Evolutionary conservation across 2,888 invertebrate genomes (phyloP).

Genomic region (Agrochola circellaris): DNA sequence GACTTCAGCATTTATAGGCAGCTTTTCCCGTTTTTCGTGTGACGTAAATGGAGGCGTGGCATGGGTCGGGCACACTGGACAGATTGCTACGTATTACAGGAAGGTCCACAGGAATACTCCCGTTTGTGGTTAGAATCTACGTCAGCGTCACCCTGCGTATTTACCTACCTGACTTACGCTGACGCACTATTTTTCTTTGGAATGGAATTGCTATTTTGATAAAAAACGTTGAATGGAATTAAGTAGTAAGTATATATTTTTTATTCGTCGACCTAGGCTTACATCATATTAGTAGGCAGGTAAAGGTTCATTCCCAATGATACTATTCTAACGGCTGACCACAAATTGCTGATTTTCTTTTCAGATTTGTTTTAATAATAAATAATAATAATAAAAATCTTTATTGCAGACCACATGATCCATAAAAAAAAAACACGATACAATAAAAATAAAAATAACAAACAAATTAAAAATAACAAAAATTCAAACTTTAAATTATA

Average conservation of each 20-base stretch:
- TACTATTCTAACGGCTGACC: not conserved
- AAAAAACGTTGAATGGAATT: not conserved
- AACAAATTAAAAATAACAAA: too few species aligned
- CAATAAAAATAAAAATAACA: too few species aligned
- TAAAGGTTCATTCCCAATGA: not conserved
- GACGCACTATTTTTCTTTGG: constrained; percentile 23
- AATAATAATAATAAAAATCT: too few species aligned
- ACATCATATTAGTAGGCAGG: not conserved
- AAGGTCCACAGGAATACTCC: constrained; percentile 26
- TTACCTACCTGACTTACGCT: not conserved
- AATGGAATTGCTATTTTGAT: constrained; percentile 23
- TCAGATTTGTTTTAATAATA: too few species aligned
- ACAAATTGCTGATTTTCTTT: not conserved
- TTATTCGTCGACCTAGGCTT: not conserved
- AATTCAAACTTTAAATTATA: too few species aligned
- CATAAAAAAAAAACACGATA: too few species aligned
- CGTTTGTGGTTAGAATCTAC: not conserved
- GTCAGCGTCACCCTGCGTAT: constrained; percentile 11
- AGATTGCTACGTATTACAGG: not conserved
- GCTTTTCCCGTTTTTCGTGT: constrained; percentile 30
- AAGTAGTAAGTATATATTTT: not conserved
- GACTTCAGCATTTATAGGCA: constrained; percentile 13
- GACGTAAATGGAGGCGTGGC: constrained; percentile 52
- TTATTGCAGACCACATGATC: too few species aligned
- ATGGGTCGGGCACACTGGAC: constrained; percentile 16